Base-by-base conservation (phyloP, 2,797 vertebrate species). In the Muscicapa comitata region DNA sequence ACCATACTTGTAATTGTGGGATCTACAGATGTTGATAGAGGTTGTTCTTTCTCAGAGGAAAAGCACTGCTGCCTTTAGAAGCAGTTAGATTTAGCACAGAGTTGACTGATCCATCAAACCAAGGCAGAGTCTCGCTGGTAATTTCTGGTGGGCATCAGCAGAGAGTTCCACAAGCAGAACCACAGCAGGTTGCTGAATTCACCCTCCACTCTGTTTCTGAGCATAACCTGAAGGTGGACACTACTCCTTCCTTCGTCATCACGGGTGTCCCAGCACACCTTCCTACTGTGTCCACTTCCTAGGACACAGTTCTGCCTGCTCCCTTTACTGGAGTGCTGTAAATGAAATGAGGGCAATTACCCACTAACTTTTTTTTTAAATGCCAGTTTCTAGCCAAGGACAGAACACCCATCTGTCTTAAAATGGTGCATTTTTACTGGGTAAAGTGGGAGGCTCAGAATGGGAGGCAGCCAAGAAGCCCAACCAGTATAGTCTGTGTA, bases 221-320 rank as follows among this genome's bases (percentile, higher is more conserved):
- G 17, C 5, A 6, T 25, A 26, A 18, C 9, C 45, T 51, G n/a
- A 68, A 57, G 18, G 11, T 24, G 19, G 12, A 29, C 0, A 0
- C 15, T 10, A 9, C 10, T 67, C 6, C 20, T 59, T 67, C 0
- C 17, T 45, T 65, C 15, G 25, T 92, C 2, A 1, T 57, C 13
- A 2, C 13, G 13, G 24, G 3, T 2, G 2, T 59, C 17, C 66
- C 68, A 14, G 5, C 7, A 18, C 0, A 2, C 6, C 51, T 51
- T 73, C 26, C 38, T 35, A 16, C 25, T 50, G 48, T 6, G 25
- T 28, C 25, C 48, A 10, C 15, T 50, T 50, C 48, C 25, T 15
- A 48, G 35, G n/a, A 29, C 47, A 40, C 20, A 18, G 26, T 4
- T 6, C 13, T 57, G 40, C 7, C 38, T 57, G 8, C n/a, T 45